Conservation (phyloP, 2,113 vertebrate species). For the Bagarius yarrelli region DNA sequence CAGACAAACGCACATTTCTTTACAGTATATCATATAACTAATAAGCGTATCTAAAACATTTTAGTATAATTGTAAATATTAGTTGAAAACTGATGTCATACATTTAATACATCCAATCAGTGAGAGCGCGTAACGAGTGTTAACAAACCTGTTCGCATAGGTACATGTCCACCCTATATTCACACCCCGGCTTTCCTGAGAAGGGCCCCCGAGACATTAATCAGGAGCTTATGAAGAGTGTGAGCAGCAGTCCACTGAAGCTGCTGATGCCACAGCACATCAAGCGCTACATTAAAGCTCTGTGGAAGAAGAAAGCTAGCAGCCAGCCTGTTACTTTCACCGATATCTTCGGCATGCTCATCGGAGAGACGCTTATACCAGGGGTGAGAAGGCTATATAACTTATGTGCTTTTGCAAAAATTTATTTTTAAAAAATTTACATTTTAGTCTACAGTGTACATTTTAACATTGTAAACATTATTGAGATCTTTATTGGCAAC, state of each 20-base stretch:
- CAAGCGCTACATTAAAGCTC: slow-evolving; percentile 88
- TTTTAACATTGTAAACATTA: neutral
- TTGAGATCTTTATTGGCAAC: neutral
- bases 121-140: neutral
- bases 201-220: slow-evolving; percentile 92
- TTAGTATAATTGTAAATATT: neutral
- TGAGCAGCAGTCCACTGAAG: slow-evolving; percentile 88
- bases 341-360: slow-evolving; percentile 96
- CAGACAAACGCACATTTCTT: neutral
- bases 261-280: slow-evolving; percentile 90
- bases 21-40: neutral
- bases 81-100: neutral
- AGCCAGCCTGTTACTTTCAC: slow-evolving; percentile 98
- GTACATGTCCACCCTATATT: slow-evolving; percentile 97
- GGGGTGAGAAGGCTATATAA: slow-evolving; percentile 72
- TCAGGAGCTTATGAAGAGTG: slow-evolving; percentile 84
- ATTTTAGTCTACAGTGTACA: neutral
- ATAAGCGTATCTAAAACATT: neutral
- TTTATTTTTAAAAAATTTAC: too few relatives aligned
- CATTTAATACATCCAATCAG: neutral
- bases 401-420: neutral
- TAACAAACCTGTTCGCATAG: slow-evolving; percentile 60
- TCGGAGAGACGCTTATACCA: slow-evolving; percentile 93
- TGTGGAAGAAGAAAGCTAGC: slow-evolving; percentile 92
- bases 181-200: slow-evolving; percentile 89